Evolutionary conservation across 2,888 invertebrate species (phyloP).

Genomic region (Colletes collaris): DNA sequence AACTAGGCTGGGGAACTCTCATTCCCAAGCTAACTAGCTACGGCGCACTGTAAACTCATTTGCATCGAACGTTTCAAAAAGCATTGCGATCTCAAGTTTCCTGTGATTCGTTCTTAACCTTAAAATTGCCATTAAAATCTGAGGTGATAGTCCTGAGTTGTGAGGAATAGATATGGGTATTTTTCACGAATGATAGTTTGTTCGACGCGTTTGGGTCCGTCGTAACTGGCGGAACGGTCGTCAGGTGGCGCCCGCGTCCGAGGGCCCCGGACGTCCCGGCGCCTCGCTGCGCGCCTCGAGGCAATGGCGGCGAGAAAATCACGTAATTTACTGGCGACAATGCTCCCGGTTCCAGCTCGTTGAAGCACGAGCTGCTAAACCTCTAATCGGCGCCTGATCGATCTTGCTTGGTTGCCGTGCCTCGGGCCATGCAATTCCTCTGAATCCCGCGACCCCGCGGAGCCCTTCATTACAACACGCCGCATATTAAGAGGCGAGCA

Average conservation of each 20-base stretch:
- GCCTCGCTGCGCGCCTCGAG: slow-evolving; percentile 48
- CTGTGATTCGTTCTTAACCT: too few species aligned
- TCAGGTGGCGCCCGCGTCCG: slow-evolving; percentile 49
- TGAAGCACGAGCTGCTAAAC: slow-evolving; percentile 60
- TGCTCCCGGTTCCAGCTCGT: slow-evolving; percentile 69
- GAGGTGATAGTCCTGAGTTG: too few species aligned
- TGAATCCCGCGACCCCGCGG: slow-evolving; percentile 28
- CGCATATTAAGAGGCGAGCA: slow-evolving; percentile 22
- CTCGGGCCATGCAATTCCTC: slow-evolving; percentile 34
- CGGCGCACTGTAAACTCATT: too few species aligned
- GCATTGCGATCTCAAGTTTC: too few species aligned
- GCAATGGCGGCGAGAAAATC: slow-evolving; percentile 58
- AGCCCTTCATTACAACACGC: slow-evolving; percentile 1
- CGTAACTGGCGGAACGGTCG: slow-evolving; percentile 3
- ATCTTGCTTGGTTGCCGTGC: slow-evolving; percentile 38
- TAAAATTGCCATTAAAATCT: too few species aligned
- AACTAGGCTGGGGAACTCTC: neutral
- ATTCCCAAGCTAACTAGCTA: too few species aligned
- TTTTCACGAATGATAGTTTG: too few species aligned
- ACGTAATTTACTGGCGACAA: slow-evolving; percentile 68
- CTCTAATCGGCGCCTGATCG: slow-evolving; percentile 66
- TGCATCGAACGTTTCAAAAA: too few species aligned
- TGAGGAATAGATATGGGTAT: too few species aligned
- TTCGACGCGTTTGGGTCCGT: too few species aligned
- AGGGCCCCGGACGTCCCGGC: slow-evolving; percentile 51